Percentiles rank a stretch among this genome's conserved stretches.
Conservation (phyloP, 2,797 vertebrate genomes). For the Amblyraja radiata region DNA sequence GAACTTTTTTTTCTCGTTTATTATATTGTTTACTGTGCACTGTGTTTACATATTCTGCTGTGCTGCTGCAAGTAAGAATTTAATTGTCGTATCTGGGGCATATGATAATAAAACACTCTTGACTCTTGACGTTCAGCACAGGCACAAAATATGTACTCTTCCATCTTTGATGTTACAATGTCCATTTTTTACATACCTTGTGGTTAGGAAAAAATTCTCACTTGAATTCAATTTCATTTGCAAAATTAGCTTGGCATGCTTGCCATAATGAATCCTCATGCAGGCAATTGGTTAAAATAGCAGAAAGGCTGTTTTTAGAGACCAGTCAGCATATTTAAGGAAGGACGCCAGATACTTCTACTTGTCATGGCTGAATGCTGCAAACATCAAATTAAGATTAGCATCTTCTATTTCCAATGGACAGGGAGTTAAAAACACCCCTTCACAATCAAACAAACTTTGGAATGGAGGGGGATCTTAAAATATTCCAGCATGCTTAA, state of each 20-base stretch:
- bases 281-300: not conserved
- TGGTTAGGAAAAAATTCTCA: too few relatives aligned
- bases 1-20: too few relatives aligned
- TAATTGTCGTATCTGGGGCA: too few relatives aligned
- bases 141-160: too few relatives aligned
- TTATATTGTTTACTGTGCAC: too few relatives aligned
- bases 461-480: not conserved
- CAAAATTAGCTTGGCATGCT: not conserved
- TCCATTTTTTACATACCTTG: not conserved
- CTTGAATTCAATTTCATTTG: not conserved
- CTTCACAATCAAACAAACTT: not conserved
- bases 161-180: too few relatives aligned
- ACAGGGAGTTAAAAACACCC: not conserved
- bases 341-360: not conserved
- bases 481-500: not conserved
- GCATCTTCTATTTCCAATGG: not conserved
- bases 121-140: too few relatives aligned
- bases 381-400: not conserved
- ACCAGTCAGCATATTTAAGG: not conserved
- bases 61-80: too few relatives aligned
- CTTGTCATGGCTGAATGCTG: not conserved
- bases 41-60: too few relatives aligned
- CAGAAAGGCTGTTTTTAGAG: not conserved
- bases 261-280: not conserved
- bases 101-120: too few relatives aligned